These are phyloP conservation scores for Caenorhabditis sinica DNA, from an alignment of 2,888 invertebrate genomes.

Conservation along the genomic window DNA sequence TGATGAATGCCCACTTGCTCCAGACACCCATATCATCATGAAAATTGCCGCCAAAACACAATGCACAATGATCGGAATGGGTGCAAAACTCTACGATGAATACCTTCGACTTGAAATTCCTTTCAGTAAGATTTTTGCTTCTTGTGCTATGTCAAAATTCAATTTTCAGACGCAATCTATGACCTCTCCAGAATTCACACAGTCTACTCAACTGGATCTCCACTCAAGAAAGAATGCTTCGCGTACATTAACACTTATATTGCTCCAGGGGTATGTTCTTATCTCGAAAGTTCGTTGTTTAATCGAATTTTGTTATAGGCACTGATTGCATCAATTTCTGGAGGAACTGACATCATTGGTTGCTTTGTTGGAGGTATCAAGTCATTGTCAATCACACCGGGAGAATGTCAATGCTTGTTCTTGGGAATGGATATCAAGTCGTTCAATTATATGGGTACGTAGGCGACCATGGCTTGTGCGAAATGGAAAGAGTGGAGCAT, in stretches of 20 bases:
- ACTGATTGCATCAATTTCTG: conserved; percentile 83
- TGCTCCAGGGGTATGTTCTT: conserved; percentile 79
- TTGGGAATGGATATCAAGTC: conserved; percentile 86
- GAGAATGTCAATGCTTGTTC: conserved; percentile 86
- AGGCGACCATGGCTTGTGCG: background rate
- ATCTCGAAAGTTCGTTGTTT: background rate
- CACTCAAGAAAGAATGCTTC: conserved; percentile 86
- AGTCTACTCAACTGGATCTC: conserved; percentile 84
- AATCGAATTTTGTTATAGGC: conserved; percentile 65
- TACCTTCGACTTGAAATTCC: conserved; percentile 84
- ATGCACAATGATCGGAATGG: conserved; percentile 86
- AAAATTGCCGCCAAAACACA: conserved; percentile 83
- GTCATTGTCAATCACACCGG: conserved; percentile 85
- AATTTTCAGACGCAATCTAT: conserved; percentile 84
- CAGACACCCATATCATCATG: conserved; percentile 85
- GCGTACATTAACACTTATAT: conserved; percentile 86
- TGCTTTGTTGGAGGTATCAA: conserved; percentile 86
- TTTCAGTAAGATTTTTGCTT: conserved; percentile 72
- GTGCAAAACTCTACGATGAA: conserved; percentile 86
- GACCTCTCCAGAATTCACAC: conserved; percentile 85
- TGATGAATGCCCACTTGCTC: conserved; percentile 86
- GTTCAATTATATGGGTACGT: conserved; percentile 85
- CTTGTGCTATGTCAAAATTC: background rate
- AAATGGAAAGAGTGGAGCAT: too few species aligned
- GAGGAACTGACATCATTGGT: conserved; percentile 87